Conservation (phyloP, 2,888 invertebrate genomes). For the Coronaproctus castanopsis region DNA sequence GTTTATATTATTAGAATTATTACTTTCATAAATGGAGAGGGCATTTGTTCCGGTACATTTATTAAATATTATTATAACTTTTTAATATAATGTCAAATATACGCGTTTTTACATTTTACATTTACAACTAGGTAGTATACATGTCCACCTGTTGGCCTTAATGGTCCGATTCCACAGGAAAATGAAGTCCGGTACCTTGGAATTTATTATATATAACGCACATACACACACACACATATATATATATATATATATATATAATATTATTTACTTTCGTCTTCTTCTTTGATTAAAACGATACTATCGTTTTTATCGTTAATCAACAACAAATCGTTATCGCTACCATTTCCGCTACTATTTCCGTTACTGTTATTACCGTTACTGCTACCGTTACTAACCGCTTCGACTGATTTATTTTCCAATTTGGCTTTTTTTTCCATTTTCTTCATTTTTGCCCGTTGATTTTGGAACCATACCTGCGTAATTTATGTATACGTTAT, state of each 20-base stretch:
- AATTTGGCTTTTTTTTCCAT: slow-evolving; percentile 42
- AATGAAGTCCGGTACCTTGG: neutral
- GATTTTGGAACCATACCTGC: slow-evolving; percentile 48
- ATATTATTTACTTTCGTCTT: slow-evolving; percentile 34
- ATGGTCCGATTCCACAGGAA: too few relatives aligned
- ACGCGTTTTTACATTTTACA: too few relatives aligned
- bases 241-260: neutral
- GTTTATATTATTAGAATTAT: too few relatives aligned
- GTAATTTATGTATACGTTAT: too few relatives aligned
- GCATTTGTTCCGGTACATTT: too few relatives aligned
- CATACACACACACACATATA: neutral
- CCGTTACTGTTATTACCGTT: slow-evolving; percentile 25
- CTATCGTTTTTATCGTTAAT: slow-evolving; percentile 30
- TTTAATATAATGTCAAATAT: too few relatives aligned
- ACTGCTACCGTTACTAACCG: slow-evolving; percentile 16
- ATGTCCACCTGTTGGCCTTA: too few relatives aligned
- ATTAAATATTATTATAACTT: too few relatives aligned
- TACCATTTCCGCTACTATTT: slow-evolving; percentile 31
- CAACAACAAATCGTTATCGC: slow-evolving; percentile 24
- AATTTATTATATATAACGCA: neutral
- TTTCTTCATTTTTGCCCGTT: slow-evolving; percentile 43
- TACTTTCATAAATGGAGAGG: too few relatives aligned
- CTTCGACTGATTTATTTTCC: slow-evolving; percentile 26
- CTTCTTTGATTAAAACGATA: slow-evolving; percentile 34
- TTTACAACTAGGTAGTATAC: too few relatives aligned